These are phyloP conservation scores for Mus spretus DNA, from an alignment of 2,797 vertebrate genomes.

Conservation along the genomic window DNA sequence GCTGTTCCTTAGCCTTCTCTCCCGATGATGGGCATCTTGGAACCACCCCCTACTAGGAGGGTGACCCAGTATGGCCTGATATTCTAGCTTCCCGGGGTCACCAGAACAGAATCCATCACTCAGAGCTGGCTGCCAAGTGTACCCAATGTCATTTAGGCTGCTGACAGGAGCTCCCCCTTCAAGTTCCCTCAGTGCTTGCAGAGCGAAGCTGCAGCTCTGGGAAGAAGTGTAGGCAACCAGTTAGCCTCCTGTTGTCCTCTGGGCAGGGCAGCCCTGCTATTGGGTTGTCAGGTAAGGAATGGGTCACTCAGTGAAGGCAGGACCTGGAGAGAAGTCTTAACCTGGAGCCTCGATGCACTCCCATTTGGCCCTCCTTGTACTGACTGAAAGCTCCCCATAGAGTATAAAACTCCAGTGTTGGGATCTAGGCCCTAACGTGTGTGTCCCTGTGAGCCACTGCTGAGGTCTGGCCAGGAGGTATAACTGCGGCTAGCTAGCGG, in stretches of 20 bases:
- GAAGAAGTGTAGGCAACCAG: background rate
- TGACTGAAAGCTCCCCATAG: background rate
- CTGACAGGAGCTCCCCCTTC: background rate
- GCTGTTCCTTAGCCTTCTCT: background rate
- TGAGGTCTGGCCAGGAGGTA: background rate
- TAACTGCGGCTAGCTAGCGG: background rate
- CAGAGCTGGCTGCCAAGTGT: background rate
- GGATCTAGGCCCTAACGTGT: background rate
- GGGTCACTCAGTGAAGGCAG: background rate
- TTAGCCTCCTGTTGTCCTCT: background rate
- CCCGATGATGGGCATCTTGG: background rate
- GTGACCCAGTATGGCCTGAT: background rate
- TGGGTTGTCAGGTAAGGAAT: no score
- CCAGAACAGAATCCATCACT: background rate
- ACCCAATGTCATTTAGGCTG: background rate
- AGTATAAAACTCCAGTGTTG: background rate
- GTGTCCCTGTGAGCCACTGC: background rate
- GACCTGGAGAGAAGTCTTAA: background rate
- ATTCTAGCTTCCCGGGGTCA: background rate
- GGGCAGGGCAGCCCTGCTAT: background rate
- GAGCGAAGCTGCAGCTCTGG: background rate
- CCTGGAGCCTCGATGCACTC: background rate
- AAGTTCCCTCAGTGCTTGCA: background rate
- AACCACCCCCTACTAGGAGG: fast-evolving
- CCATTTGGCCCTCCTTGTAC: no score